These are phyloP conservation scores for Drosophila watanabei DNA, from an alignment of 1,140 invertebrate species.

Conservation along the genomic window DNA sequence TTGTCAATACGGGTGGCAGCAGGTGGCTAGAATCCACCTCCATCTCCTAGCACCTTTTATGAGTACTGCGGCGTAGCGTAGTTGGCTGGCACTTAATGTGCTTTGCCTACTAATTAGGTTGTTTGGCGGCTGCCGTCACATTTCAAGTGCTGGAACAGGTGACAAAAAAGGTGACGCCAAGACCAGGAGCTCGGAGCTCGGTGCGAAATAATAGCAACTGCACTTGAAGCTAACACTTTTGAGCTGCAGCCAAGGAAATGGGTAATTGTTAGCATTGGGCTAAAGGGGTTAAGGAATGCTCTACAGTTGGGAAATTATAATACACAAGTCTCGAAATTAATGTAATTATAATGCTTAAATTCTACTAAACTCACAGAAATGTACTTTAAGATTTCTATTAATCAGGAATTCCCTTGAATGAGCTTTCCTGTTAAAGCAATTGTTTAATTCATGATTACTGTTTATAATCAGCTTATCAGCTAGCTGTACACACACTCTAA, in stretches of 20 bases:
- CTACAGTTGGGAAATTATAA: background rate
- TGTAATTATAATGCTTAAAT: background rate
- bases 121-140: conserved; percentile 69
- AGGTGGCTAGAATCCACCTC: conserved; percentile 7
- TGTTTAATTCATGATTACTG: background rate
- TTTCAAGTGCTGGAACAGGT: conserved; percentile 74
- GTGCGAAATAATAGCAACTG: conserved; percentile 46
- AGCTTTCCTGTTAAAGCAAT: background rate
- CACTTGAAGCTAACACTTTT: conserved; percentile 71
- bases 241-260: conserved; percentile 38
- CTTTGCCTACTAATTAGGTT: conserved; percentile 83
- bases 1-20: conserved; percentile 67
- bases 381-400: background rate
- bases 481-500: conserved; percentile 7
- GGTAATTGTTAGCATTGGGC: conserved; percentile 11
- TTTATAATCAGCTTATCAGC: conserved; percentile 6
- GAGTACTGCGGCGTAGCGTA: conserved; percentile 72
- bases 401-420: background rate
- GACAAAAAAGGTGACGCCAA: conserved; percentile 52
- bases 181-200: conserved; percentile 38
- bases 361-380: background rate
- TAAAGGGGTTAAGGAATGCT: conserved; percentile 2
- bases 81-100: conserved; percentile 78
- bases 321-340: background rate
- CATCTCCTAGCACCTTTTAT: conserved; percentile 11